A percentile compares a stretch with the other conserved stretches of the same genome.
These are phyloP conservation scores for Lysandra bellargus DNA, from an alignment of 2,888 invertebrate species.

Conservation along the genomic window DNA sequence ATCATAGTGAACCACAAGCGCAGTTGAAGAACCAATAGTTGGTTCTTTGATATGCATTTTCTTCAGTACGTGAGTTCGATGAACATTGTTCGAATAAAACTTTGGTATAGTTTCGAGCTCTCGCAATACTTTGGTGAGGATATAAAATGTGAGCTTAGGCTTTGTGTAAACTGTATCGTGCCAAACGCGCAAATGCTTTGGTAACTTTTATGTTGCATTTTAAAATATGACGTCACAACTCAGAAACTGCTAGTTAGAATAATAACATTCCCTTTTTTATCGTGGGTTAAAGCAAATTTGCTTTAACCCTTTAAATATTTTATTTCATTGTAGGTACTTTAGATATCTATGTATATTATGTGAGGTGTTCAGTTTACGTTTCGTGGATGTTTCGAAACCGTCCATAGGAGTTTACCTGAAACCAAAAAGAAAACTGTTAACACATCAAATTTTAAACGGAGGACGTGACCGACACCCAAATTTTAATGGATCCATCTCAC, in stretches of 20 bases:
- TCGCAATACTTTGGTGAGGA: slow-evolving; percentile 1
- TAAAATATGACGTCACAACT: too few species aligned
- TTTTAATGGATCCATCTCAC: slow-evolving; percentile 9
- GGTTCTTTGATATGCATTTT: neutral
- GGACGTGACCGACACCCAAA: slow-evolving; percentile 1
- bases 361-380: neutral
- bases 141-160: slow-evolving; percentile 6
- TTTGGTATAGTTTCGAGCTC: neutral
- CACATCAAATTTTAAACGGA: slow-evolving; percentile 1
- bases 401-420: slow-evolving; percentile 12
- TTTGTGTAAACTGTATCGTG: neutral
- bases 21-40: slow-evolving; percentile 1
- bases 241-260: too few species aligned
- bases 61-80: neutral
- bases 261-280: too few species aligned
- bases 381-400: neutral
- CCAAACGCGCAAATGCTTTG: slow-evolving; percentile 11
- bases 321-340: neutral
- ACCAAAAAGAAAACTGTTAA: slow-evolving; percentile 21
- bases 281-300: too few species aligned
- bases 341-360: neutral
- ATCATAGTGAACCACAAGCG: neutral
- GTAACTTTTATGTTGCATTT: neutral
- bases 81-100: slow-evolving; percentile 12
- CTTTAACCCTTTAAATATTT: too few species aligned